Evolutionary conservation across 2,113 vertebrate genomes (phyloP), one percentile per base, ranked within the genome.

Genomic region (Orcinus orca): DNA sequence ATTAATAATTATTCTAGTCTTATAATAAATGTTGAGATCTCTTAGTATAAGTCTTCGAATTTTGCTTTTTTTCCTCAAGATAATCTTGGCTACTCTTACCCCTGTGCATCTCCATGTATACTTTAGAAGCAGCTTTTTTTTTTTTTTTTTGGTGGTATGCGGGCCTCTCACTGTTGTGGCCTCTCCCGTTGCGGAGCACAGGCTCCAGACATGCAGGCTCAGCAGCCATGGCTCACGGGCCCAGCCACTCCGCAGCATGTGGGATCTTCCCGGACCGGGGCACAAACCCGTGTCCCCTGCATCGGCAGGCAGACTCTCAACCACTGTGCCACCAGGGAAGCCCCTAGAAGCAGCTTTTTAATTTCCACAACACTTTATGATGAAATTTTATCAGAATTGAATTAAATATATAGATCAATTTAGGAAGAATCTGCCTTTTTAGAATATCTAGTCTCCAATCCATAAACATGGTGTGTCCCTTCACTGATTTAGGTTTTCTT

Each of bases 1-100:
- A 73, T 86, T 53, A 74, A 65, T 53, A 79, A 95, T 80, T 87
- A 87, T 63, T 95, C 53, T 87, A 63, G 21, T 23, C 82, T 90
- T 58, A 76, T 12, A 93, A 82, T 65, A 95, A 95, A 47, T 47
- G 25, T 81, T 70, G n/a, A 71, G 41, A 44, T 62, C 60, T 70
- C 6, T 5, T 25, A 53, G 76, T 58, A 18, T 70, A 82, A 82
- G 55, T 71, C 82, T 91, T 90, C 41, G 11, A 14, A 53, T 95
- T 86, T 86, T 67, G 44, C 31, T 76, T 89, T 58, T 76, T 68
- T 44, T n/a, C 68, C 77, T 93, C 55, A 88, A 84, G 47, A 86
- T 65, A 77, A 29, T 87, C 31, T 93, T 11, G 4, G 33, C 25
- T 81, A 76, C 17, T 93, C n/a, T 50, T 62, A 29, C 9, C 26